A percentile compares a stretch with the other conserved stretches of the same genome.
Conservation (phyloP, 2,113 vertebrate genomes). For the Tor tambroides region DNA sequence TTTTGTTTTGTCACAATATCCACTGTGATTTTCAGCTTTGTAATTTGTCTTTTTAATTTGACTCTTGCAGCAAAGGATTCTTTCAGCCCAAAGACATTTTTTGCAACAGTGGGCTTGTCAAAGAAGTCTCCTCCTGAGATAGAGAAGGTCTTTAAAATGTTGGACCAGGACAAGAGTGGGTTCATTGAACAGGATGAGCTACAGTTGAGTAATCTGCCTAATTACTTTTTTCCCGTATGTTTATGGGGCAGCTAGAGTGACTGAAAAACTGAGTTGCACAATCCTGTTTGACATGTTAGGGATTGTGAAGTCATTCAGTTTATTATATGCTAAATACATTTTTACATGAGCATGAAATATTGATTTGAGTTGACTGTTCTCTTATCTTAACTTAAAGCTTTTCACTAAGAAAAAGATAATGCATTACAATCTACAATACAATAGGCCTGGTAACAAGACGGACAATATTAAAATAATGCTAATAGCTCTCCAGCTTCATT, state of each 20-base stretch:
- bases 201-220: slow-evolving; percentile 69
- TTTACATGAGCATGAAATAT: neutral
- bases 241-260: neutral
- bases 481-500: neutral
- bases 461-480: neutral
- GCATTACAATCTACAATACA: neutral
- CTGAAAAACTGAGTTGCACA: neutral
- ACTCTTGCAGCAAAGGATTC: slow-evolving; percentile 67
- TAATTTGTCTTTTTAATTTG: neutral
- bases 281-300: neutral
- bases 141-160: slow-evolving; percentile 72
- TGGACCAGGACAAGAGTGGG: slow-evolving; percentile 77
- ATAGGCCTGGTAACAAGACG: neutral
- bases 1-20: neutral
- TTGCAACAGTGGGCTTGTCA: slow-evolving; percentile 70
- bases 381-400: neutral
- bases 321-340: neutral
- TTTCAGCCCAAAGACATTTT: slow-evolving; percentile 72
- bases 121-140: slow-evolving; percentile 72
- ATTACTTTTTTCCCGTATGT: neutral
- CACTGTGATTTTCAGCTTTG: neutral
- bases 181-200: slow-evolving; percentile 77
- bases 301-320: neutral
- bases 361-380: neutral
- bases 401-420: neutral